Evolutionary conservation across 2,888 invertebrate species (phyloP).

Genomic region (Drosophila limbata): DNA sequence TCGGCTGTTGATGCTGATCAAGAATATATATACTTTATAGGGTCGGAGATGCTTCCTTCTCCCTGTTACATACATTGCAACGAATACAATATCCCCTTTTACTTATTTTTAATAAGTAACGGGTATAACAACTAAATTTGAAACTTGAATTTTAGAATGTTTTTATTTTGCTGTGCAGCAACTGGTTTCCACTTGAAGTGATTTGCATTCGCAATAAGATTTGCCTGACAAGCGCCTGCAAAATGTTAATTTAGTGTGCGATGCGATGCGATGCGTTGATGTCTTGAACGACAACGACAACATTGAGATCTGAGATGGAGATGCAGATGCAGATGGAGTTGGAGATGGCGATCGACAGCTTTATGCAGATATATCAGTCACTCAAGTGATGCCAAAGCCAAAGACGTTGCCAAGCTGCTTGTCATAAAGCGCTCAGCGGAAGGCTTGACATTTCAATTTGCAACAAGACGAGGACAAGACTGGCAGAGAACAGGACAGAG

Average conservation of each 20-base stretch:
- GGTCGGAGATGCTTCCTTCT: too few species aligned
- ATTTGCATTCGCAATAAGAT: slow-evolving; percentile 79
- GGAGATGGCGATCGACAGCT: slow-evolving; percentile 52
- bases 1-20: too few species aligned
- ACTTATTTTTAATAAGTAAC: too few species aligned
- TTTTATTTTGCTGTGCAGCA: slow-evolving; percentile 24
- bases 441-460: slow-evolving; percentile 80
- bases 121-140: too few species aligned
- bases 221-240: slow-evolving; percentile 72
- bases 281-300: slow-evolving; percentile 36
- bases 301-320: slow-evolving; percentile 28
- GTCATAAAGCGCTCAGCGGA: slow-evolving; percentile 77
- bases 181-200: slow-evolving; percentile 34
- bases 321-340: slow-evolving; percentile 40
- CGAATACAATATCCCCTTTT: too few species aligned
- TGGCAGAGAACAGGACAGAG: slow-evolving; percentile 31
- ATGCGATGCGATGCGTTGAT: slow-evolving; percentile 67
- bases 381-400: slow-evolving; percentile 48
- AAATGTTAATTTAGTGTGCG: slow-evolving; percentile 79
- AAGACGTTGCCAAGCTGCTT: slow-evolving; percentile 65
- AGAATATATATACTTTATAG: too few species aligned
- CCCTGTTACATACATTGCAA: too few species aligned
- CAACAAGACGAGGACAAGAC: slow-evolving; percentile 57
- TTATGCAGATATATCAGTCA: slow-evolving; percentile 74
- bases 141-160: too few species aligned